Conservation (phyloP, 2,113 vertebrate genomes). For the Neofelis nebulosa region DNA sequence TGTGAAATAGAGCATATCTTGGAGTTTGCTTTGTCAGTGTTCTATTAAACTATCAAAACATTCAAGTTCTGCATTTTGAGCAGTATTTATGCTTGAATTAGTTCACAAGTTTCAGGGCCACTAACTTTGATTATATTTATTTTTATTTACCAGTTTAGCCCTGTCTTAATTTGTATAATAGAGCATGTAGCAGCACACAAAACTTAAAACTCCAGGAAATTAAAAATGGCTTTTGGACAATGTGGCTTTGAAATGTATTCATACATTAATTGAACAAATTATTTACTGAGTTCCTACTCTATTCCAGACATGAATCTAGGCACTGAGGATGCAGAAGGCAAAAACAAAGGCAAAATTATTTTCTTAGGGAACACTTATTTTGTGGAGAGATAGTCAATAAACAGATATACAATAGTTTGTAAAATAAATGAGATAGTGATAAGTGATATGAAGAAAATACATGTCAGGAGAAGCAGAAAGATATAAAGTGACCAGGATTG, state of each 20-base stretch:
- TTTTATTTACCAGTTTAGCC: slow-evolving; percentile 12
- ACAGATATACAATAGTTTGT: not conserved
- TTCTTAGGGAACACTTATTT: not conserved
- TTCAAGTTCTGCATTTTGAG: slow-evolving; percentile 45
- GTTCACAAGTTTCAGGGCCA: slow-evolving; percentile 63
- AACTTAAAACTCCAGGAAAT: not conserved
- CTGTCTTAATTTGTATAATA: slow-evolving; percentile 6
- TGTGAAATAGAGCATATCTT: slow-evolving; percentile 72
- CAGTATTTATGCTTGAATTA: slow-evolving; percentile 64
- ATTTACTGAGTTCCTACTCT: not conserved
- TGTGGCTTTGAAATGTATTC: not conserved
- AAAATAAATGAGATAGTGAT: not conserved
- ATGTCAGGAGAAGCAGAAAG: not conserved
- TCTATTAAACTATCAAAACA: slow-evolving; percentile 65
- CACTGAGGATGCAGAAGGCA: not conserved
- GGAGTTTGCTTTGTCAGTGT: slow-evolving; percentile 59
- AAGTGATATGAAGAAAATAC: not conserved
- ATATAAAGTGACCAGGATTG: not conserved
- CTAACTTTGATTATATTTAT: slow-evolving; percentile 56
- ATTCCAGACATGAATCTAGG: not conserved
- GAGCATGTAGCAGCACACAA: not conserved
- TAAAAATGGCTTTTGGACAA: not conserved
- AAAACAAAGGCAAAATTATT: not conserved
- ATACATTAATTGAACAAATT: not conserved
- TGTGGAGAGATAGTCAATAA: not conserved